A percentile compares a stretch with the other conserved stretches of the same genome.
phyloP scores from a whole-genome alignment of 2,113 vertebrate species.

The Orycteropus afer region DNA sequence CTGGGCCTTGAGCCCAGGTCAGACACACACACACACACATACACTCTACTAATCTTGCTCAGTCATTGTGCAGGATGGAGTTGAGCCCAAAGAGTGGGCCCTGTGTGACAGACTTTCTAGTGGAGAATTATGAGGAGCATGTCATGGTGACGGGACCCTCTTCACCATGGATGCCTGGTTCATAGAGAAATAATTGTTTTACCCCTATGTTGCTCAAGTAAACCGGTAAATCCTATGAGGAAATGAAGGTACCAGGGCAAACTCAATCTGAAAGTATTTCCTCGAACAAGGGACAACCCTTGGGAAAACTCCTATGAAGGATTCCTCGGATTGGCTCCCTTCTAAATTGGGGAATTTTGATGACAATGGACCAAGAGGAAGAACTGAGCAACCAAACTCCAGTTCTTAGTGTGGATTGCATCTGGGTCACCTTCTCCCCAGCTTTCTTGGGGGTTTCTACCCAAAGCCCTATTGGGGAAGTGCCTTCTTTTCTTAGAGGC shows the following conservation, averaged over 20 bases:
- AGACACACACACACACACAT: not conserved
- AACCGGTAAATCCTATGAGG: not conserved
- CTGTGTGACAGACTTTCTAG: not conserved
- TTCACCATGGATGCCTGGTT: not conserved
- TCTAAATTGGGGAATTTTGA: not conserved
- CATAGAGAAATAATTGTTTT: not conserved
- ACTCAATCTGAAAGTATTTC: not conserved
- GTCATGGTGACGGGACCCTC: not conserved
- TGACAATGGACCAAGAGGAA: not conserved
- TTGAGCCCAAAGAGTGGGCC: not conserved
- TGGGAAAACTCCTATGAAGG: not conserved
- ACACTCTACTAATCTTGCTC: not conserved
- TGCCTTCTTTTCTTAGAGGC: not conserved
- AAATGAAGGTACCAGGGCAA: not conserved
- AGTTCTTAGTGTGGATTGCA: not conserved
- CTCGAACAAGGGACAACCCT: not conserved
- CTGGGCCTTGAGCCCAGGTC: not conserved
- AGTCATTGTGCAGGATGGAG: not conserved
- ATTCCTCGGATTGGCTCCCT: not conserved
- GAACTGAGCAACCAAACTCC: not conserved
- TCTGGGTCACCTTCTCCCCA: not conserved
- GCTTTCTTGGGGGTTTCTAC: not conserved
- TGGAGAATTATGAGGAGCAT: not conserved
- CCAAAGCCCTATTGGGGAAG: not conserved
- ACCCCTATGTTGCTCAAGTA: not conserved